These are phyloP conservation scores for Berghia stephanieae DNA, from an alignment of 1,140 invertebrate species.

Conservation along the genomic window DNA sequence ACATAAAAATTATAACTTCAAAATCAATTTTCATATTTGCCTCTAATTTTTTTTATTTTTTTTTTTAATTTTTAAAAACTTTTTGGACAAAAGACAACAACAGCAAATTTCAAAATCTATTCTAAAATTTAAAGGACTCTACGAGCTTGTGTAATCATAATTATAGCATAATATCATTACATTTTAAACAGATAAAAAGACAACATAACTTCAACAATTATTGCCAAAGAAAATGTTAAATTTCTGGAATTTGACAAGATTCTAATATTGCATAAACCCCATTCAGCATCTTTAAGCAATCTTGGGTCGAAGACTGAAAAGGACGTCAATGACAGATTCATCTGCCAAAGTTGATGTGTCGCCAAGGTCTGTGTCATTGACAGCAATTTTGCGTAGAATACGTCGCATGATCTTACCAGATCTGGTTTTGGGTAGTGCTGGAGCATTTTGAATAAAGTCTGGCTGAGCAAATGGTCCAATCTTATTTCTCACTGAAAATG, in stretches of 20 bases:
- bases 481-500: conserved; percentile 79
- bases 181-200: neutral
- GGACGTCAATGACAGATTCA: conserved; percentile 76
- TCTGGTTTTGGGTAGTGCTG: conserved; percentile 92
- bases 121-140: too few relatives aligned
- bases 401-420: conserved; percentile 98
- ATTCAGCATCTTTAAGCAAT: conserved; percentile 42
- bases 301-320: conserved; percentile 56
- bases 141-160: neutral
- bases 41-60: too few relatives aligned
- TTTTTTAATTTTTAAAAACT: too few relatives aligned
- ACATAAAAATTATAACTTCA: too few relatives aligned
- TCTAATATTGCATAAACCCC: too few relatives aligned
- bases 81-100: too few relatives aligned
- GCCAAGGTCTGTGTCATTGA: conserved; percentile 83
- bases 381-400: conserved; percentile 90
- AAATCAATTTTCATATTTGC: too few relatives aligned
- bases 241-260: too few relatives aligned
- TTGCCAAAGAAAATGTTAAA: too few relatives aligned
- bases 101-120: too few relatives aligned
- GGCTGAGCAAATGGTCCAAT: conserved; percentile 97
- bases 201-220: neutral
- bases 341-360: conserved; percentile 93
- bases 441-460: conserved; percentile 89
- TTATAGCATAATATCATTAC: neutral